Evolutionary conservation across 2,113 vertebrate species (phyloP), one percentile per base, ranked within the genome.

Genomic region (Eudyptes chrysolophus): DNA sequence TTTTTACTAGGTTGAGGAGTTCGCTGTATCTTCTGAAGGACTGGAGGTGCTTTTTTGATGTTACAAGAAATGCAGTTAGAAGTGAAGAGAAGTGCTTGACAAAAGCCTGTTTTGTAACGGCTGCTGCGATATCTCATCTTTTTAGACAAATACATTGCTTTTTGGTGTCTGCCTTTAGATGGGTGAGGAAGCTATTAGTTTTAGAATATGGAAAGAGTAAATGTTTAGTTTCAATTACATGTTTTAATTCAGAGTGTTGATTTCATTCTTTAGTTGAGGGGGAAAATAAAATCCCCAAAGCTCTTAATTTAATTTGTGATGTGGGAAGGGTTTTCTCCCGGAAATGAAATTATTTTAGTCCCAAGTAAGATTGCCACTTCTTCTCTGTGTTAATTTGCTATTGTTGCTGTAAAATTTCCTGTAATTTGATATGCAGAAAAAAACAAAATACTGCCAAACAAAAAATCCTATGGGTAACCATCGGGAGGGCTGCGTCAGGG

Each of bases 391-490:
- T 40, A 2, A 1, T 70, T n/a, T 44, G 16, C 32, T 40, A 0
- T 6, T 15, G 10, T 29, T 78, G 32, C 16, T 46, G 10, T 16
- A 22, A 13, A 27, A 48, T 1, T 11, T 9, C 7, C 14, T 66
- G 18, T 55, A 6, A 13, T 2, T 34, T 2, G 7, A 1, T 51
- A 1, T 2, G 9, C 25, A 22, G 34, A 42, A 38, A 48, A 16
- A 5, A 4, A 36, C 6, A 2, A 8, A 42, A 9, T 1, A 6
- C 8, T 22, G 7, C 22, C 5, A 16, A n/a, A 8, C 5, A 21
- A 6, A 4, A 13, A 22, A 16, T 8, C 7, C 38, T 4, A 2
- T 3, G 0, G 34, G 51, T 5, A 22, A 2, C 7, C 3, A 5
- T 25, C 7, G 15, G 32, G 62, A 36, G 15, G 14, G n/a, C 13